Evolutionary conservation across 2,888 invertebrate genomes (phyloP), one percentile per base, ranked within the genome.

Genomic region (Balanococcus diminutus): DNA sequence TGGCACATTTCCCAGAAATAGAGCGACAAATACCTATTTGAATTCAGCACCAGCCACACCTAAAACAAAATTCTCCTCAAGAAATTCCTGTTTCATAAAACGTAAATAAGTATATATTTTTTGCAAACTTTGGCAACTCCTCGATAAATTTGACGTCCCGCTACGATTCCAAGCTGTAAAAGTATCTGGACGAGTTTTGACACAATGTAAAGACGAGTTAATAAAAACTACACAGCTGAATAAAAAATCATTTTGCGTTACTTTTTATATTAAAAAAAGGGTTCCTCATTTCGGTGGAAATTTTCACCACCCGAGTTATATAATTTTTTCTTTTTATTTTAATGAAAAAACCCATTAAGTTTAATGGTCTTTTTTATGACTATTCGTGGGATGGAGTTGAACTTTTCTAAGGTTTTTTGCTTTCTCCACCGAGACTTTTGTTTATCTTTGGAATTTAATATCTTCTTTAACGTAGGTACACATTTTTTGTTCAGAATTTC

Each of bases 371-470:
- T 36, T 32, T 79, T 36, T 79, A 79, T 19, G 19, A 36, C 36
- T 19, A 19, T 36, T 36, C n/a, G 19, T 19, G 19, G 19, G 32
- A 8, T 36, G 11, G 19, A 32, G 32, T 19, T 36, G 11, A 75
- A 16, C 36, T 36, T 36, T 79, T 32, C 75, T 1, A 72, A 72
- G 72, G 72, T 36, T 22, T n/a, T 19, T 79, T 36, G 36, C n/a
- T 32, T 36, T 36, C 19, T 36, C 16, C 19, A 36, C 36, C 22
- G 11, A 79, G 22, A 36, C 19, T 28, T 36, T 36, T 3, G 75
- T 79, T 31, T 79, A 79, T 79, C 36, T 79, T 79, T 36, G 75
- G 28, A 79, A 79, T 79, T 79, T 79, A 36, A 79, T 36, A 79
- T 79, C 75, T 79, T 36, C 36, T 19, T 79, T 79, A 19, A 28